Evolutionary conservation across 2,113 vertebrate genomes (phyloP).

Genomic region (Crocuta crocuta): DNA sequence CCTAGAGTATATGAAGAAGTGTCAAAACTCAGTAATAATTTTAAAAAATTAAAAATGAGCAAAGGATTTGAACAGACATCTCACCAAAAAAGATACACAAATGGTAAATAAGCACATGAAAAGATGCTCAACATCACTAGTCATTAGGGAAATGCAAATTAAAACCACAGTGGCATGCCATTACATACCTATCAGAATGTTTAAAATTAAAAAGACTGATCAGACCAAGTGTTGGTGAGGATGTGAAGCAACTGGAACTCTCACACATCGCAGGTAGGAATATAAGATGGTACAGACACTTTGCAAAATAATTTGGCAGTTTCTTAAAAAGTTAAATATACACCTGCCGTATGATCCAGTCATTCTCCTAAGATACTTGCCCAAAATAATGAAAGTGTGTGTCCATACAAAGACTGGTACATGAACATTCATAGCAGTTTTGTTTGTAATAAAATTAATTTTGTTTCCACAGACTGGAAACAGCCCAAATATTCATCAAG

Average conservation of each 20-base stretch:
- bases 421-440: not conserved
- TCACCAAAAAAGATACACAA: not conserved
- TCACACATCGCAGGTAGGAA: accelerated
- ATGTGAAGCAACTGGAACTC: not conserved
- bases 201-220: not conserved
- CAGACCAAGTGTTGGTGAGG: not conserved
- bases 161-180: not conserved
- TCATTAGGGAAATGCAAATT: not conserved
- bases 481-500: not conserved
- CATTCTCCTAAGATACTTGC: not conserved
- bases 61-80: conserved; percentile 32
- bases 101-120: not conserved
- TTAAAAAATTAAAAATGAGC: conserved; percentile 41
- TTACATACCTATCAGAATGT: not conserved
- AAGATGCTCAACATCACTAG: not conserved
- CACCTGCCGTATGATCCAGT: not conserved
- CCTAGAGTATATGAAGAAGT: not conserved
- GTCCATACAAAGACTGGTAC: not conserved
- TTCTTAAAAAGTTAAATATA: not conserved
- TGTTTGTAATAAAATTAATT: not conserved
- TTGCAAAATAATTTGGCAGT: not conserved
- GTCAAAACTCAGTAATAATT: conserved; percentile 7
- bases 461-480: not conserved
- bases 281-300: not conserved
- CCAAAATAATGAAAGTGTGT: not conserved